These are phyloP conservation scores for Troglohyphantes excavatus DNA, from an alignment of 2,888 invertebrate species.

Conservation along the genomic window DNA sequence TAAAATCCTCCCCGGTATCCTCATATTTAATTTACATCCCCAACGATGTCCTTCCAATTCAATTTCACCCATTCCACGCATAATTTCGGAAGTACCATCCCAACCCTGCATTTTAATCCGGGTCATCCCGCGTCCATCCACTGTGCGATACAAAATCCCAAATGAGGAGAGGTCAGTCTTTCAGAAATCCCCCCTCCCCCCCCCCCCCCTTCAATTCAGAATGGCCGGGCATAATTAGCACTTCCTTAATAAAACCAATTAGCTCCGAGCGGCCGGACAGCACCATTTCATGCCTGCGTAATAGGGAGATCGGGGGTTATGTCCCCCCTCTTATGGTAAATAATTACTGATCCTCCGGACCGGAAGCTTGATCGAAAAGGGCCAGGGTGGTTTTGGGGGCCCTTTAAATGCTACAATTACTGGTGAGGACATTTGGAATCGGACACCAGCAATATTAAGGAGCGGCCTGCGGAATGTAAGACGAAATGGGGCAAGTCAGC, in stretches of 20 bases:
- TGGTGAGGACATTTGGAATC: constrained; percentile 61
- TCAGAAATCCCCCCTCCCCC: constrained; percentile 36
- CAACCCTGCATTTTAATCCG: constrained; percentile 52
- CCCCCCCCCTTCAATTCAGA: constrained; percentile 47
- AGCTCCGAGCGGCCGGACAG: constrained; percentile 28
- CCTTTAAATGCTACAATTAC: constrained; percentile 65
- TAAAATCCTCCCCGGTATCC: too few species aligned
- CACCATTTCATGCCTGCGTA: constrained; percentile 45
- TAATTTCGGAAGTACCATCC: constrained; percentile 46
- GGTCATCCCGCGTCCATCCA: constrained; percentile 15
- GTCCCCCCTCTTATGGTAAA: constrained; percentile 63
- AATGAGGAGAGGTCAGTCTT: constrained; percentile 15
- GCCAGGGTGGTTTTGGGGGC: constrained; percentile 21
- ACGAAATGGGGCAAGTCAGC: constrained; percentile 13
- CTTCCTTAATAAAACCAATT: constrained; percentile 78
- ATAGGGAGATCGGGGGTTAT: not conserved
- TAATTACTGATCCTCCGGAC: constrained; percentile 62
- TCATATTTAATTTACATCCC: not conserved
- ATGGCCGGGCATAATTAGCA: constrained; percentile 63
- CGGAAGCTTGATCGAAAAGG: constrained; percentile 69
- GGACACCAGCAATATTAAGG: constrained; percentile 39
- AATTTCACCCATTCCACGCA: constrained; percentile 2
- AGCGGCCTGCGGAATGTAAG: constrained; percentile 16
- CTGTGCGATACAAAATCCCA: not conserved
- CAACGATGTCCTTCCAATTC: constrained; percentile 29